Evolutionary conservation across 2,888 invertebrate species (phyloP).

Genomic region (Dinocampus coccinellae): DNA sequence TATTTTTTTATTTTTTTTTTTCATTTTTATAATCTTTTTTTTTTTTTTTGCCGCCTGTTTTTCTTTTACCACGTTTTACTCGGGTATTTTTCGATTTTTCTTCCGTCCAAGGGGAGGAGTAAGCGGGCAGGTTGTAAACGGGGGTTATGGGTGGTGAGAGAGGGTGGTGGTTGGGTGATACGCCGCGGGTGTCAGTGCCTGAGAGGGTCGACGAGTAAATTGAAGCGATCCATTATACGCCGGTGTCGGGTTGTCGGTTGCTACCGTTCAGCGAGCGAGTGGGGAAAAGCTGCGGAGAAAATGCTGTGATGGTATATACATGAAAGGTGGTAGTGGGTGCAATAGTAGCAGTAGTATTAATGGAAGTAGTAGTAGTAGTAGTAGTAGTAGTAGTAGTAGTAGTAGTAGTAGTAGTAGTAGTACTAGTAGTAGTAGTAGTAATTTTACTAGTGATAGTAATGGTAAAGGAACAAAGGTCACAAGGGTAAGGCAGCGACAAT

Average conservation of each 20-base stretch:
- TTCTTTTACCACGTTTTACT: slow-evolving; percentile 4
- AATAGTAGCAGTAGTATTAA: neutral
- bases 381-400: neutral
- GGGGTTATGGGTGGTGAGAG: slow-evolving; percentile 22
- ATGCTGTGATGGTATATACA: slow-evolving; percentile 23
- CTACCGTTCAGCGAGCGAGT: slow-evolving; percentile 37
- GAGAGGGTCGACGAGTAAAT: slow-evolving; percentile 56
- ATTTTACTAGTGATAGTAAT: too few species aligned
- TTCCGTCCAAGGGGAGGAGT: slow-evolving; percentile 4
- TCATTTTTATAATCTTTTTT: neutral
- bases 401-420: neutral
- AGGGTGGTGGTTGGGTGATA: slow-evolving; percentile 39
- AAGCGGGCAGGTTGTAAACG: neutral
- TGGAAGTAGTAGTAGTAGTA: neutral
- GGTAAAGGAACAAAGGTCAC: slow-evolving; percentile 19
- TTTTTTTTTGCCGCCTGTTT: slow-evolving; percentile 4
- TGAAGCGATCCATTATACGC: slow-evolving; percentile 62
- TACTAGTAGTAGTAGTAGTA: neutral
- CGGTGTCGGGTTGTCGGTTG: slow-evolving; percentile 50
- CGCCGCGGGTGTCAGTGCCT: slow-evolving; percentile 48
- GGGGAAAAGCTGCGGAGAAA: slow-evolving; percentile 30
- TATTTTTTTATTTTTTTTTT: slow-evolving; percentile 20
- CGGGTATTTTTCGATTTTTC: slow-evolving; percentile 51
- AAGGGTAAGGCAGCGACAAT: slow-evolving; percentile 15
- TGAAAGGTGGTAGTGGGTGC: neutral